Base-by-base conservation (phyloP, 2,113 vertebrate species). In the Coreoperca whiteheadi region DNA sequence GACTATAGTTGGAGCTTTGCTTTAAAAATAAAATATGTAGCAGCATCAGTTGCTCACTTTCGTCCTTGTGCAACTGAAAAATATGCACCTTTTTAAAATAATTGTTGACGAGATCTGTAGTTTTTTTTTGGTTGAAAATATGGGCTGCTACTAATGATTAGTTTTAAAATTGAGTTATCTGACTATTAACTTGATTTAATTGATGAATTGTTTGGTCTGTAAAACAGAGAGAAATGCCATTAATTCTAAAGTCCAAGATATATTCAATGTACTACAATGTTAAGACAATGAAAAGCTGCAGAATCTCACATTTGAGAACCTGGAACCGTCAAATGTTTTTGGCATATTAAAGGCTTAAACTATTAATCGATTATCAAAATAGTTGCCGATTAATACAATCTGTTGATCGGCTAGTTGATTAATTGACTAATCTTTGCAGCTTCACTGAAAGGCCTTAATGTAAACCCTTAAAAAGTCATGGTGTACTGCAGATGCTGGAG, bases 21-120 rank as follows among this genome's bases (percentile, higher is more conserved):
- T 67, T 60, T 61, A 63, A 71, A 74, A 72, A 30, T 70, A 28
- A 65, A 81, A 86, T 60, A 46, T 64, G 32, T n/a, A 30, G 4
- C 34, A 39, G n/a, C 30, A 41, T 70, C 46, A 54, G 39, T 63
- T 74, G 72, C 34, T 82, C 63, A 46, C 34, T 64, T 66, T 11
- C 23, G n/a, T 48, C 18, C n/a, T 37, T 41, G 9, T 61, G 23
- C 46, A 66, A 30, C 39, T 53, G 7, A 81, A 72, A 54, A 51
- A 15, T 54, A 57, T 28, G 3, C 66, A 67, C 10, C 14, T 32
- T 59, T 50, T 70, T 56, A 25, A 59, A 14, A 53, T 18, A 2
- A 15, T 37, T 16, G 2, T 48, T 20, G 6, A 66, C 15, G 46
- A 67, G 1, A 57, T 25, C 50, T 8, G 21, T 25, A 65, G 43